These are phyloP conservation scores for Teleiodes luculella DNA, from an alignment of 2,888 invertebrate species.

Conservation along the genomic window DNA sequence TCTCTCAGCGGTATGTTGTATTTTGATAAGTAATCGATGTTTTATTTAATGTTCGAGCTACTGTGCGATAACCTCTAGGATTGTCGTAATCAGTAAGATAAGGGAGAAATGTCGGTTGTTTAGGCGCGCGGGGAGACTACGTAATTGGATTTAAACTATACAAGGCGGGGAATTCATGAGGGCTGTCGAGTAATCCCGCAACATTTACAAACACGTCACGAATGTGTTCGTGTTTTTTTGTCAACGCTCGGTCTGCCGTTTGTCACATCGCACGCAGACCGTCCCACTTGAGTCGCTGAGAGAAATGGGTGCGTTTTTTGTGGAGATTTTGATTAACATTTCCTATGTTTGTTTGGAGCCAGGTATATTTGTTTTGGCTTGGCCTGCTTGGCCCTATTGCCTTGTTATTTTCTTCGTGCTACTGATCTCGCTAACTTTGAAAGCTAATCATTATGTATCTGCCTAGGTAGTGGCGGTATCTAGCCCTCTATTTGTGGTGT, in stretches of 20 bases:
- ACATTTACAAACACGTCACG: constrained; percentile 69
- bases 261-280: constrained; percentile 41
- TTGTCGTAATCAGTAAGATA: constrained; percentile 62
- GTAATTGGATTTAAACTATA: constrained; percentile 56
- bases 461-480: constrained; percentile 4
- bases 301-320: constrained; percentile 61
- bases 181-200: constrained; percentile 50
- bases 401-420: background rate
- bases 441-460: background rate
- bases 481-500: constrained; percentile 34
- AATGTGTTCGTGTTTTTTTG: constrained; percentile 45
- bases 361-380: background rate
- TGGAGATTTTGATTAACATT: constrained; percentile 30
- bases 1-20: constrained; percentile 44
- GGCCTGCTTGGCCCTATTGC: background rate
- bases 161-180: constrained; percentile 51
- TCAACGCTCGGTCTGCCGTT: constrained; percentile 42
- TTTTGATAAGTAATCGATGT: constrained; percentile 56
- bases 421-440: background rate
- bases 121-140: constrained; percentile 49
- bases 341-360: constrained; percentile 29
- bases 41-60: constrained; percentile 52
- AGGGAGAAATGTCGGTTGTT: constrained; percentile 45
- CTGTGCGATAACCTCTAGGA: constrained; percentile 65
- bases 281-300: constrained; percentile 38